Evolutionary conservation across 2,797 vertebrate species (phyloP).

Genomic region (Oreochromis grahami): DNA sequence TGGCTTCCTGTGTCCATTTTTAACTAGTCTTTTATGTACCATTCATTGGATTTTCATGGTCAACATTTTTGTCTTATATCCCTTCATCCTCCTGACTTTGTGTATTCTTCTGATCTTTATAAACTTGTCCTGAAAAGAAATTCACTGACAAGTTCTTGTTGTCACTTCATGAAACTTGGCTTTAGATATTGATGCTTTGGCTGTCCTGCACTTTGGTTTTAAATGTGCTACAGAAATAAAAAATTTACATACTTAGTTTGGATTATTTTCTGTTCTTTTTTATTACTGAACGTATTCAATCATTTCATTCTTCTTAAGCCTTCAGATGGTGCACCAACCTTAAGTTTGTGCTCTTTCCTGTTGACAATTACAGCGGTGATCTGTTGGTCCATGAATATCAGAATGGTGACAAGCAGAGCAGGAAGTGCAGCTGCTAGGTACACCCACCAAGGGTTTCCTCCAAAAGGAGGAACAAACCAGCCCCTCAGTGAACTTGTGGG

Average conservation of each 20-base stretch:
- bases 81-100: neutral
- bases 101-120: neutral
- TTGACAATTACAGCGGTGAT: conserved; percentile 98
- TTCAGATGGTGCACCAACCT: conserved; percentile 72
- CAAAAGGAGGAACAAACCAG: conserved; percentile 93
- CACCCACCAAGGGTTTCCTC: conserved; percentile 99
- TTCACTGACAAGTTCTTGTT: neutral
- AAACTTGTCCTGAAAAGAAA: neutral
- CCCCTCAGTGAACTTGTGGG: conserved; percentile 88
- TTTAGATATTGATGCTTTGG: neutral
- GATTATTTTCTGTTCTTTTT: neutral
- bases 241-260: neutral
- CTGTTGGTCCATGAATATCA: conserved; percentile 99
- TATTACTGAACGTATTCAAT: neutral
- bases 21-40: neutral
- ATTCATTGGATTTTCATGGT: neutral
- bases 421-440: conserved; percentile 89
- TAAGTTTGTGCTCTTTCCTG: conserved; percentile 97
- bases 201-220: neutral
- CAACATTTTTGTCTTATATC: neutral
- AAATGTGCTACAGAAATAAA: neutral
- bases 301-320: neutral
- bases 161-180: neutral
- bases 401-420: conserved; percentile 94
- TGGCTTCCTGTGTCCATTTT: neutral